Evolutionary conservation across 2,888 invertebrate species (phyloP).

Genomic region (Parascotia fuliginaria): DNA sequence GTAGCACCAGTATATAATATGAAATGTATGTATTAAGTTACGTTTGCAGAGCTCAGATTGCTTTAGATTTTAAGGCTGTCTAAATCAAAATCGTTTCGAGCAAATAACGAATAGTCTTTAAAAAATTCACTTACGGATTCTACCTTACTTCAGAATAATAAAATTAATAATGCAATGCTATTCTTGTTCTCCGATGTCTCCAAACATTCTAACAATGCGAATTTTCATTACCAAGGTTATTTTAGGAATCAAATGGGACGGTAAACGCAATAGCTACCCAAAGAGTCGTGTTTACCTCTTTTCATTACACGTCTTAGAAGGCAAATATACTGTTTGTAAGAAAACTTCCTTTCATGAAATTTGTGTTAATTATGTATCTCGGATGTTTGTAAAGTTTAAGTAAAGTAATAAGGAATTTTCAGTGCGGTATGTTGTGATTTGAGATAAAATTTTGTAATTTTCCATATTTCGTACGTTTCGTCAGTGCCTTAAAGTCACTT

Average conservation of each 20-base stretch:
- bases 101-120: no score
- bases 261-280: conserved; percentile 27
- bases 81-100: no score
- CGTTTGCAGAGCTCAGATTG: no score
- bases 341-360: conserved; percentile 20
- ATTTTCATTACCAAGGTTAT: conserved; percentile 49
- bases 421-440: conserved; percentile 16
- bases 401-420: conserved; percentile 30
- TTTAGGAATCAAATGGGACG: conserved; percentile 35
- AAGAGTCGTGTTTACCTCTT: conserved; percentile 27
- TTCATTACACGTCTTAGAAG: conserved; percentile 21
- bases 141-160: conserved; percentile 2
- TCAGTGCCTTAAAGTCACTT: no score
- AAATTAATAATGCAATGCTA: conserved; percentile 23
- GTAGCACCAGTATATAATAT: no score
- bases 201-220: conserved; percentile 36
- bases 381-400: conserved; percentile 32
- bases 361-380: conserved; percentile 32
- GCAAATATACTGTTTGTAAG: conserved; percentile 18
- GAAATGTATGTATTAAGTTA: no score
- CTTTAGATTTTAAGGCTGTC: no score
- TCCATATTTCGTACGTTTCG: no score
- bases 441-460: conserved; percentile 23
- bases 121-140: no score
- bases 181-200: conserved; percentile 17